Evolutionary conservation across 2,797 vertebrate species (phyloP), one percentile per base, ranked within the genome.

Genomic region (Emydoidea blandingii): DNA sequence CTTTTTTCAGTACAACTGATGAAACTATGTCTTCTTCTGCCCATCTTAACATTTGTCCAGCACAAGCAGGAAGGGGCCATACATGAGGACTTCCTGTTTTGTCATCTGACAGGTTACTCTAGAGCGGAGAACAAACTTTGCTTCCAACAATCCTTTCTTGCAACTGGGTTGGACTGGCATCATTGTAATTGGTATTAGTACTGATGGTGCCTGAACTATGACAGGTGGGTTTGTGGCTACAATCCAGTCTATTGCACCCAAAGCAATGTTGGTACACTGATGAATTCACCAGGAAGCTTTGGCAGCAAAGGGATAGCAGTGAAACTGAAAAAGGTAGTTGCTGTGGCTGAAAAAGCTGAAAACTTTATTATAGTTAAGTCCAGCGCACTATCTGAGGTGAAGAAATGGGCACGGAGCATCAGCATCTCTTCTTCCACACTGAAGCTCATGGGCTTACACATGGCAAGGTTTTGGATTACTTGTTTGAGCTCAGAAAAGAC

Each of bases 21-120:
- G 44, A 44, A 44, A 44, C 44, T 44, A 50, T 11, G 52, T 29
- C 8, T 5, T 37, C 81, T 91, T 76, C 12, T 3, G 15, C 31
- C 37, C 53, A 14, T 7, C 3, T 87, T 47, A 54, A 86, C 41
- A 50, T 53, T 3, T 49, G 44, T 78, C 74, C 14, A 31, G 15
- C 15, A 5, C 37, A 16, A 52, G 1, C 0, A 52, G 37, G 82
- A 3, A 0, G 52, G 7, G 89, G 12, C 12, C 59, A 72, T 29
- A 29, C 3, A 19, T 4, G 76, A 47, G 19, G 54, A 7, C 25
- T 85, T 84, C 47, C 10, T 86, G 10, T 7, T 56, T 19, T 49
- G 21, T n/a, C 34, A 15, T 10, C 44, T 5, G 5, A 76, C 6
- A 14, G 81, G 31, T 41, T n/a, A 49, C 1, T 1, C 16, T 53